Base-by-base conservation (phyloP, 2,113 vertebrate genomes). In the Aptenodytes forsteri region DNA sequence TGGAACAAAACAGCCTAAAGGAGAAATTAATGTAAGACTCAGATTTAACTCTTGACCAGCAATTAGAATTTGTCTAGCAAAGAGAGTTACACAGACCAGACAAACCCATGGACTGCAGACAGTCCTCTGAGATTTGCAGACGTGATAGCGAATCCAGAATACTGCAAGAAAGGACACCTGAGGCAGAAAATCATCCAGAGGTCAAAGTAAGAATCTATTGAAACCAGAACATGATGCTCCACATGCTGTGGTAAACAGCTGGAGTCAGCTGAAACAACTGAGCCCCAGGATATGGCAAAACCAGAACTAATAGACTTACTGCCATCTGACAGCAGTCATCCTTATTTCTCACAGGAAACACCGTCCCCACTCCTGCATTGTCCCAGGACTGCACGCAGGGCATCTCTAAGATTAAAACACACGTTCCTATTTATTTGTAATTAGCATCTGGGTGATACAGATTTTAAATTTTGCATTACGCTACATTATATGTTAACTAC, bases 181-280 rank as follows among this genome's bases (percentile, higher is more conserved):
- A 92, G 85, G 90, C 78, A 93, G 62, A 92, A 93, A 92, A 80
- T 27, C 58, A 83, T 77, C 40, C 85, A 95, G 67, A 94, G 92
- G 93, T 96, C 93, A 93, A 80, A 96, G 55, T 38, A 67, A 70
- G 46, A 93, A 90, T 80, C 58, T 92, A 11, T 4, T 69, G 84
- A 93, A 94, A 90, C 44, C 75, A 85, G 61, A 94, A 90, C 25
- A 80, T 16, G 44, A 85, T 90, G 82, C 13, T 93, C 36, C 71
- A 83, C 87, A 91, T 95, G 92, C 78, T 97, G 95, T 47, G 85
- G 62, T 80, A 93, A 95, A 88, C 92, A 97, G 95, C 82, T 94
- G 87, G 92, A 97, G 62, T 83, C 87, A 88, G 90, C n/a, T 88
- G 85, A 97, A 96, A 93, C 55, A 94, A 90, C 90, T 66, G 71